Conservation (phyloP, 2,888 invertebrate genomes). For the Pyrocoelia pectoralis region DNA sequence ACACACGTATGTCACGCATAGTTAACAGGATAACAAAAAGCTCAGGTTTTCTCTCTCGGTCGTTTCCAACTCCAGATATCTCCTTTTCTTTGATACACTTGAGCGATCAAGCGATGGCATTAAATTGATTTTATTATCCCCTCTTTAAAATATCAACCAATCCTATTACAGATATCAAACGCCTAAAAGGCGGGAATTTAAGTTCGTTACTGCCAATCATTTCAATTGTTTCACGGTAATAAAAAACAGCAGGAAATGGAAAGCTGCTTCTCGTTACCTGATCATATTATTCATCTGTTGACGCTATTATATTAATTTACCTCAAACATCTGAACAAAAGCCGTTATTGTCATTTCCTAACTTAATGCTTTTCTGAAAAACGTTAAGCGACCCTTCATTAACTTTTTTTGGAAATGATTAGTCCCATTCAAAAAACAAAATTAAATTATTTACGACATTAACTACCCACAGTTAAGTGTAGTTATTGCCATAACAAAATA, state of each 20-base stretch:
- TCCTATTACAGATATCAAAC: constrained; percentile 53
- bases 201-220: constrained; percentile 57
- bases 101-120: constrained; percentile 53
- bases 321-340: constrained; percentile 23
- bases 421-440: too few relatives aligned
- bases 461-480: too few relatives aligned
- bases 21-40: constrained; percentile 30
- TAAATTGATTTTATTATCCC: constrained; percentile 62
- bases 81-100: constrained; percentile 34
- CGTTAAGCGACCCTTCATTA: neutral
- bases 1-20: constrained; percentile 34
- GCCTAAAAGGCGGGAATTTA: constrained; percentile 55
- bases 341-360: neutral
- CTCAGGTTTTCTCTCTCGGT: constrained; percentile 22
- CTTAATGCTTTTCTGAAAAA: neutral
- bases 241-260: constrained; percentile 31
- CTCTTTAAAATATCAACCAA: constrained; percentile 54
- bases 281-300: constrained; percentile 55
- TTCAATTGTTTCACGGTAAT: constrained; percentile 35
- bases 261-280: constrained; percentile 30
- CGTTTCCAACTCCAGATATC: constrained; percentile 19
- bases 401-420: too few relatives aligned
- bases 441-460: too few relatives aligned
- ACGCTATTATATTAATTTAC: constrained; percentile 39
- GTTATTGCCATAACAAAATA: too few relatives aligned